Base-by-base conservation (phyloP, 2,888 invertebrate species). In the Gasteruption jaculator region DNA sequence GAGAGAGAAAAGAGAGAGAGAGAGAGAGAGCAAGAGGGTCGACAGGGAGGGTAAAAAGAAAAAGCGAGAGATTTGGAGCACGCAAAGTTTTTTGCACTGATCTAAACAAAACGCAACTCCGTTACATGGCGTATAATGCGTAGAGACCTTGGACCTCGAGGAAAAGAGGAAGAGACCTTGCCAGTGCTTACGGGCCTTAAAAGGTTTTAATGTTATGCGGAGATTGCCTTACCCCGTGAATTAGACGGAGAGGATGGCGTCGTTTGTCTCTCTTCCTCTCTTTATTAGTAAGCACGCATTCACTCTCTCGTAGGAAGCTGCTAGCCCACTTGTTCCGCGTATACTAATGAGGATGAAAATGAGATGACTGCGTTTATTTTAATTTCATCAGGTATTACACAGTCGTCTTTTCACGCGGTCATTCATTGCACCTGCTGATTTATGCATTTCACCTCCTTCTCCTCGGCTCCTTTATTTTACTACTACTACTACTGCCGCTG, bases 291-390 rank as follows among this genome's bases (percentile, higher is more conserved):
- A 6, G 10, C 30, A 16, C 30, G 19, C 16, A 24, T 31, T 27
- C 19, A 35, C 36, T 38, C 46, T 38, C 53, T 57, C 52, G 58
- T 58, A 58, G 57, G 55, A 58, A 61, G 59, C 58, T 55, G 57
- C 57, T 63, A 62, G 60, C 62, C 62, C 63, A 67, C 66, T 66
- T 66, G 65, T 65, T 65, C 60, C 56, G 54, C 57, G 63, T 65
- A 64, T 68, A 65, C 64, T 67, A 65, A 67, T 68, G 67, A 65
- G 64, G 56, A 63, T 66, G 66, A 68, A 65, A 68, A 68, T 67
- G 62, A 68, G 63, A 65, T 58, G 63, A 62, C 56, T 62, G 60
- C 60, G 60, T 63, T 65, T 64, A 64, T 64, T 68, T 63, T 61
- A 65, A 64, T 68, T 65, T 64, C 56, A 58, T 65, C 64, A 65